Percentiles rank a stretch among this genome's conserved stretches.
These are phyloP conservation scores for Euplexia lucipara DNA, from an alignment of 2,888 invertebrate species.

Conservation along the genomic window DNA sequence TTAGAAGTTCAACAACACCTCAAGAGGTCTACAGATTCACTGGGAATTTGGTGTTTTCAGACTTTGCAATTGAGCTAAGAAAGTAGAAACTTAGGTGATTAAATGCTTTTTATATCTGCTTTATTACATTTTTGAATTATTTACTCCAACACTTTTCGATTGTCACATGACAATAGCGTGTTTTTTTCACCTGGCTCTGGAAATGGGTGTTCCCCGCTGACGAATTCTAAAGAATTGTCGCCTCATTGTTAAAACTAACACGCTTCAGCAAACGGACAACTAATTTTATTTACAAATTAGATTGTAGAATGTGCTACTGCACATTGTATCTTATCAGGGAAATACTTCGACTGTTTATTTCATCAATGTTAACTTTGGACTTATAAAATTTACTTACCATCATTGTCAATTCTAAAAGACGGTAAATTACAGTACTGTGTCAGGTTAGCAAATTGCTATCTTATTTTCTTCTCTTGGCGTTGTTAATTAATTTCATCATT, in stretches of 20 bases:
- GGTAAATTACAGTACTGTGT: too few relatives aligned
- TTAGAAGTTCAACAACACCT: conserved; percentile 47
- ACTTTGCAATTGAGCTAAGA: conserved; percentile 14
- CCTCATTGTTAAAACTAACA: conserved; percentile 16
- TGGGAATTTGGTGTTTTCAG: conserved; percentile 21
- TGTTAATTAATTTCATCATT: too few relatives aligned
- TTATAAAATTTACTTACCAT: not conserved
- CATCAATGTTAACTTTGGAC: not conserved
- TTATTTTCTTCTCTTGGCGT: too few relatives aligned
- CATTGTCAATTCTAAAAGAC: not conserved
- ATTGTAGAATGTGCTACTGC: not conserved
- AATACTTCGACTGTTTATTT: not conserved
- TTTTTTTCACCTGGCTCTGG: conserved; percentile 30
- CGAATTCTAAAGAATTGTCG: not conserved
- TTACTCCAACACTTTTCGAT: not conserved
- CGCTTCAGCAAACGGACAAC: not conserved
- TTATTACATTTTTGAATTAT: not conserved
- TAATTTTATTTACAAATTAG: conserved; percentile 13
- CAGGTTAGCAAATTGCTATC: too few relatives aligned
- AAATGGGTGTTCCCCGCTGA: conserved; percentile 14
- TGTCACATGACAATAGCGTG: conserved; percentile 14
- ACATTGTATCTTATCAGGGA: not conserved
- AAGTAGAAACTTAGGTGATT: conserved; percentile 21
- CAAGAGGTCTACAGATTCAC: conserved; percentile 21
- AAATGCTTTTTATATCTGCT: not conserved